Base-by-base conservation (phyloP, 64 coral and sea anemone genomes). In the Trachythela sp. region DNA sequence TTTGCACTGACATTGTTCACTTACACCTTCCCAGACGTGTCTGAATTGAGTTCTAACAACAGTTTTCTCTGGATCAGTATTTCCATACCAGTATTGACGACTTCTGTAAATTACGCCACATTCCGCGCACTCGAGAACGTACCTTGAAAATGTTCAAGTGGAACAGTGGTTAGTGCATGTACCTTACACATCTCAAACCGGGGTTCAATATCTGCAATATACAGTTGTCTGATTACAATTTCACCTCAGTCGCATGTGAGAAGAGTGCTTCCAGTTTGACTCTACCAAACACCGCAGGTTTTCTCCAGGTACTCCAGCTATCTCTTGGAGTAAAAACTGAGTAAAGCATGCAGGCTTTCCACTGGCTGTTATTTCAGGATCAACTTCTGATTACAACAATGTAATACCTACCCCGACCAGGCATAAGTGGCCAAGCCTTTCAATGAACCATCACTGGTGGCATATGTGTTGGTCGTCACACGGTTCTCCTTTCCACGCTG, bases 61-160 rank as follows among this genome's bases (percentile, higher is more conserved):
- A 22, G 91, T 89, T 24, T 98, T 89, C 35, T 92, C 93, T 29
- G 95, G 95, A 35, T 92, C 94, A 22, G 84, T 90, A 22, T 98
- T 98, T n/a, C 95, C 95, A 43, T 91, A 98, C 95, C 95, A 98
- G 30, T 93, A 86, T 59, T 98, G 88, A 40, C 95, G 93, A 48
- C 95, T 98, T 14, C 93, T 90, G 20, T 94, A 98, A 22, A 98
- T 98, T 10, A 98, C 87, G 32, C 95, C 95, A 64, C 95, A 98
- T 54, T 94, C 93, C 0, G 86, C 41, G 48, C 95, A 98, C 40
- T 98, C 95, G 36, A 98, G 87, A 29, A 98, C 93, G 86, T 98
- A 98, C 20, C 95, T 98, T 58, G 20, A 80, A 89, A 89, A 18
- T 0, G 29, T 11, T 37, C 31, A 80, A 35, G 15, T 36, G 75